A percentile compares a stretch with the other conserved stretches of the same genome.
Conservation (phyloP, 2,113 vertebrate genomes). For the Petrocephalus microphthalmus region DNA sequence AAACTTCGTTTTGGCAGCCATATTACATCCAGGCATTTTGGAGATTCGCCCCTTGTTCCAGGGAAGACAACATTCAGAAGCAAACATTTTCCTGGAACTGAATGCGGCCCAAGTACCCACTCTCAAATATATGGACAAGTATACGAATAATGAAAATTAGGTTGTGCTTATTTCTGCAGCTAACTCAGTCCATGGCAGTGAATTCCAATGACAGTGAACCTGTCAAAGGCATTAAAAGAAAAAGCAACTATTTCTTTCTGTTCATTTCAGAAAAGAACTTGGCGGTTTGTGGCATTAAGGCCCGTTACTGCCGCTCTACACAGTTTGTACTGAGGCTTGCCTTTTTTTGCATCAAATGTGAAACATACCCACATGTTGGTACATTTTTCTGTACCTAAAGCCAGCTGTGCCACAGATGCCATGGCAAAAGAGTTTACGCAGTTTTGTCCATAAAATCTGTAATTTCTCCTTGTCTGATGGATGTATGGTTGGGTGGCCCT, state of each 20-base stretch:
- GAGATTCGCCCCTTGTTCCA: not conserved
- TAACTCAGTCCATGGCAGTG: not conserved
- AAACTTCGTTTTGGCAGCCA: not conserved
- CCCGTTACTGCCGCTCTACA: not conserved
- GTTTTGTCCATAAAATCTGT: too few species aligned
- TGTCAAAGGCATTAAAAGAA: not conserved
- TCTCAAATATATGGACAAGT: not conserved
- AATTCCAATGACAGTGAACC: not conserved
- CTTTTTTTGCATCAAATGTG: not conserved
- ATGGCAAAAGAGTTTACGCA: not conserved
- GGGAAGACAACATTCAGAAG: not conserved
- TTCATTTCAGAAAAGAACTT: not conserved
- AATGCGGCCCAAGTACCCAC: not conserved
- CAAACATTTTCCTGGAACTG: not conserved
- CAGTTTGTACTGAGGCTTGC: not conserved
- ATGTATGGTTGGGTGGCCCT: not conserved
- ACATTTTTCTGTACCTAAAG: not conserved
- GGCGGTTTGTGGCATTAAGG: not conserved
- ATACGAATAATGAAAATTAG: not conserved
- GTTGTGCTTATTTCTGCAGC: not conserved
- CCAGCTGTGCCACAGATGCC: not conserved
- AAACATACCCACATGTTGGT: not conserved
- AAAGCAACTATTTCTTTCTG: not conserved
- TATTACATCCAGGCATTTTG: not conserved
- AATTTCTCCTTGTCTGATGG: not conserved